Evolutionary conservation across 2,888 invertebrate species (phyloP).

Genomic region (Phragmatobia fuliginosa): DNA sequence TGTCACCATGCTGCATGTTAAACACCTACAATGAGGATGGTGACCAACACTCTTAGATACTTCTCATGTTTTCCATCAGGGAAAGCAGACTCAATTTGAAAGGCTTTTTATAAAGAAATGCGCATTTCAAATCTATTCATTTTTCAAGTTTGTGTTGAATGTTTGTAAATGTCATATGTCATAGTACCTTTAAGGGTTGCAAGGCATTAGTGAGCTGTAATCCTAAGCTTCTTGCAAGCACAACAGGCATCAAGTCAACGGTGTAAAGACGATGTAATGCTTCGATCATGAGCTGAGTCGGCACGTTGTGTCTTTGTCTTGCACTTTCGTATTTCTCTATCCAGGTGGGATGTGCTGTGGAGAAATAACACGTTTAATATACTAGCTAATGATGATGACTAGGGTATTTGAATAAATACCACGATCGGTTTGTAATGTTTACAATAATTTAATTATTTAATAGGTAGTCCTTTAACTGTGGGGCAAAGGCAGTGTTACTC

Average conservation of each 20-base stretch:
- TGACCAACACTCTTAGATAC: too few relatives aligned
- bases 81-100: too few relatives aligned
- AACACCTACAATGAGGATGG: too few relatives aligned
- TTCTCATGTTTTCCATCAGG: too few relatives aligned
- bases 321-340: constrained; percentile 94
- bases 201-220: constrained; percentile 93
- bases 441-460: too few relatives aligned
- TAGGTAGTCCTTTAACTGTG: too few relatives aligned
- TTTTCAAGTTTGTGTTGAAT: not conserved
- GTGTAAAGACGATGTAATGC: constrained; percentile 94
- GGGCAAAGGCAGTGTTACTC: too few relatives aligned
- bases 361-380: not conserved
- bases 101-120: too few relatives aligned
- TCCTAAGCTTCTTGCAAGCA: constrained; percentile 93
- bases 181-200: constrained; percentile 89
- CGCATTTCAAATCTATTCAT: not conserved
- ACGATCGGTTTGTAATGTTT: not conserved
- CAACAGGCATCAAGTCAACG: constrained; percentile 90
- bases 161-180: not conserved
- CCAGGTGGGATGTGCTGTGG: constrained; percentile 89
- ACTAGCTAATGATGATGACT: not conserved
- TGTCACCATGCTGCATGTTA: too few relatives aligned
- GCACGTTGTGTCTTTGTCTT: constrained; percentile 95
- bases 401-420: not conserved
- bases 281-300: constrained; percentile 95